Base-by-base conservation (phyloP, 2,113 vertebrate genomes). In the Arvicanthis niloticus region DNA sequence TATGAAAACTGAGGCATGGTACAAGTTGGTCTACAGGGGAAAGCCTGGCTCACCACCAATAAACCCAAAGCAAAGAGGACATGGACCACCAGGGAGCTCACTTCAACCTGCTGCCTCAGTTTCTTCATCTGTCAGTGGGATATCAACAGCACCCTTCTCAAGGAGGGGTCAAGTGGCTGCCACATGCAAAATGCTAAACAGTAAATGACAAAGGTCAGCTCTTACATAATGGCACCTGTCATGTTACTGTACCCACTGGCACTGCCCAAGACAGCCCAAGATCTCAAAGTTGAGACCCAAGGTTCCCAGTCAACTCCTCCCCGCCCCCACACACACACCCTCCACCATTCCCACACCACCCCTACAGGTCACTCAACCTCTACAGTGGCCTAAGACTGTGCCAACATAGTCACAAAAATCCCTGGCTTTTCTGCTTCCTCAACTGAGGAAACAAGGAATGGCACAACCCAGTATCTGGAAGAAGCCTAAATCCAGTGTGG, bases 61-160 rank as follows among this genome's bases (percentile, higher is more conserved):
- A 68, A 56, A 93, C 81, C 9, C 0, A 0, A 19, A 53, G 42
- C 13, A 7, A 8, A 7, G 22, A 40, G 51, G 15, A 92, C 67
- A 16, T 19, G 0, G 1, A 56, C 24, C 16, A 37, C 84, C 77
- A 6, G 37, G 22, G 48, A 89, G 76, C 72, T 58, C 65, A 75
- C 80, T 90, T 67, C 37, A 53, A 85, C 77, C 29, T 3, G 0
- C 58, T 42, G 70, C 93, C 94, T 94, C 81, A 10, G 58, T 87
- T 87, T 88, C 60, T 78, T 87, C 53, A 4, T 40, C 65, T 75
- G 42, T n/a, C 76, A 45, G 0, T 7, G 58, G 70, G 15, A 67
- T 60, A 51, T 62, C n/a, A 58, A 48, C 9, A 89, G 72, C 60
- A 16, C 19, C 40, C 26, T 72, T 65, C 62, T 75, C 21, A 24